phyloP scores from a whole-genome alignment of 37 sponge, comb jelly and placozoan species.

The Halichondria panicea region DNA sequence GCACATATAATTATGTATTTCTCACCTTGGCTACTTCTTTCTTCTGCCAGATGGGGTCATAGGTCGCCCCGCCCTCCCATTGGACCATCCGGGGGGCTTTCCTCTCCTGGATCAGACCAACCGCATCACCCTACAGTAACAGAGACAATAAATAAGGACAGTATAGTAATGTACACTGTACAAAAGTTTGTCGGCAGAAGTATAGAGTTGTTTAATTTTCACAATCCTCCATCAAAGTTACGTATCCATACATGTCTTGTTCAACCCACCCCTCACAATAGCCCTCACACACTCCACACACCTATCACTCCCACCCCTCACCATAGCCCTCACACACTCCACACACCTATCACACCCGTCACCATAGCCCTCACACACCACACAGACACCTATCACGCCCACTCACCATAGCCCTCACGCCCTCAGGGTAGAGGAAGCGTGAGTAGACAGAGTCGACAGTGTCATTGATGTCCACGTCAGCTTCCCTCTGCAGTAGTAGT shows the following conservation, averaged over 20 bases:
- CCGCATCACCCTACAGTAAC: conserved; percentile 66
- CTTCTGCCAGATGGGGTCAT: conserved; percentile 83
- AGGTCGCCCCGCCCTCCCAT: conserved; percentile 84
- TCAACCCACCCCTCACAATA: too few relatives aligned
- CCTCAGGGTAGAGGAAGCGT: conserved; percentile 83
- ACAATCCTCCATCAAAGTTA: too few relatives aligned
- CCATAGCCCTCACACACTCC: too few relatives aligned
- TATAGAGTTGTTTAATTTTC: too few relatives aligned
- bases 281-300: too few relatives aligned
- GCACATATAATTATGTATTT: neutral
- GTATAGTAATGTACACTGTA: neutral
- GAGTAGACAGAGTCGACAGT: conserved; percentile 87
- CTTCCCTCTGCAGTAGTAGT: conserved; percentile 69
- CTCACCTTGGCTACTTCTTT: conserved; percentile 71
- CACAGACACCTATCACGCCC: neutral
- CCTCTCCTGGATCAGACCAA: conserved; percentile 53
- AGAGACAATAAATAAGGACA: neutral
- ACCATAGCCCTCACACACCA: too few relatives aligned
- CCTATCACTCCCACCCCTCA: too few relatives aligned
- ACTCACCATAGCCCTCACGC: conserved; percentile 68
- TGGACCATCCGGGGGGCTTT: conserved; percentile 66
- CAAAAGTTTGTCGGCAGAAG: too few relatives aligned
- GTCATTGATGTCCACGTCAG: conserved; percentile 76
- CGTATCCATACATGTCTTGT: too few relatives aligned
- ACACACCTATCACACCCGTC: too few relatives aligned